Evolutionary conservation across 2,888 invertebrate genomes (phyloP).

Genomic region (Cordylochernes scorpioides): DNA sequence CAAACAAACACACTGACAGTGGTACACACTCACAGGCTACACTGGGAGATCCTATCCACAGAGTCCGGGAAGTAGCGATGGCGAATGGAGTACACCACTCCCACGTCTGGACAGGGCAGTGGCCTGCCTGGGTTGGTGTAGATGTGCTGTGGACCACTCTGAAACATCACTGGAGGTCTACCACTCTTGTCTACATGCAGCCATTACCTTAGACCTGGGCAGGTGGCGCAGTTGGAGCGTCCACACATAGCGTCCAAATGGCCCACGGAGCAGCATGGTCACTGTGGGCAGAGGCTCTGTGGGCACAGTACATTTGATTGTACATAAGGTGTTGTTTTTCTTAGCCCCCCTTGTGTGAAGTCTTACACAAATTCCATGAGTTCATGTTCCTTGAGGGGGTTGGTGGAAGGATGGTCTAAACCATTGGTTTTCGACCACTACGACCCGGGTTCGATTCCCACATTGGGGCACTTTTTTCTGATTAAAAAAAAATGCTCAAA

Average conservation of each 20-base stretch:
- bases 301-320: not conserved
- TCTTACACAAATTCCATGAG: too few relatives aligned
- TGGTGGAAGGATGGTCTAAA: too few relatives aligned
- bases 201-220: conserved; percentile 42
- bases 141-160: conserved; percentile 16
- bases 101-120: conserved; percentile 42
- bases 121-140: conserved; percentile 33
- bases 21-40: conserved; percentile 38
- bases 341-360: too few relatives aligned
- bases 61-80: conserved; percentile 52
- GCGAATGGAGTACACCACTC: conserved; percentile 36
- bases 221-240: conserved; percentile 60
- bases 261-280: conserved; percentile 58
- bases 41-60: conserved; percentile 46
- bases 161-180: conserved; percentile 1
- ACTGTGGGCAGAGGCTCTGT: conserved; percentile 74
- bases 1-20: conserved; percentile 1
- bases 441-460: too few relatives aligned
- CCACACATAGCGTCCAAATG: conserved; percentile 87
- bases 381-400: too few relatives aligned
- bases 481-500: too few relatives aligned
- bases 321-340: too few relatives aligned
- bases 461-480: too few relatives aligned
- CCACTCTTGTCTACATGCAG: too few relatives aligned
- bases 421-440: too few relatives aligned